Evolutionary conservation across 2,888 invertebrate genomes (phyloP), one percentile per base, ranked within the genome.

Genomic region (Zootermopsis nevadensis): DNA sequence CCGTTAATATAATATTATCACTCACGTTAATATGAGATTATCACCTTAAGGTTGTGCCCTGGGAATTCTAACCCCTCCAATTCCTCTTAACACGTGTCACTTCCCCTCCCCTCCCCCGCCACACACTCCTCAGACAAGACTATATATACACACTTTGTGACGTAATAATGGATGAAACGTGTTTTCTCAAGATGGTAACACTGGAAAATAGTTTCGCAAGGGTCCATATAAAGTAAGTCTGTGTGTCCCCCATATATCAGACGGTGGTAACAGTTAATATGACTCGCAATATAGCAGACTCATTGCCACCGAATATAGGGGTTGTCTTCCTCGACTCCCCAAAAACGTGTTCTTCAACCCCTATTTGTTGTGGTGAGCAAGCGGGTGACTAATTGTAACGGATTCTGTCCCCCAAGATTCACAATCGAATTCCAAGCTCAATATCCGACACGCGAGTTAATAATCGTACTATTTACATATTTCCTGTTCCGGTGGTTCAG

Each of bases 21-120:
- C 76, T 76, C 42, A 60, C 76, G 72, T 83, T 83, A 83, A 83
- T 83, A 74, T 81, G 81, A 83, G 83, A 83, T 83, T 83, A 83
- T 83, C 81, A 81, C 83, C 83, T 69, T 80, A 66, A 83, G 80
- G 76, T 80, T 38, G 30, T 76, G 42, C 76, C 83, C 76, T 2
- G 38, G 83, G 80, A 80, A 83, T 38, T 30, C 31, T 35, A 74
- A n/a, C 38, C 35, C 31, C 74, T 38, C 74, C n/a, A 35, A 3
- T 74, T 74, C 35, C 74, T 27, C 1, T 74, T 38, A 42, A 74
- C 74, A 74, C 74, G 42, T 42, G 42, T 74, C 74, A 0, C 69
- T 22, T 33, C 30, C 12, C 33, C 22, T 27, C 27, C 74, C 3
- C 69, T 12, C 74, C 3, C 27, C n/a, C n/a, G 7, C 27, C 8